These are phyloP conservation scores for Tholera decimalis DNA, from an alignment of 2,888 invertebrate genomes.

Conservation along the genomic window DNA sequence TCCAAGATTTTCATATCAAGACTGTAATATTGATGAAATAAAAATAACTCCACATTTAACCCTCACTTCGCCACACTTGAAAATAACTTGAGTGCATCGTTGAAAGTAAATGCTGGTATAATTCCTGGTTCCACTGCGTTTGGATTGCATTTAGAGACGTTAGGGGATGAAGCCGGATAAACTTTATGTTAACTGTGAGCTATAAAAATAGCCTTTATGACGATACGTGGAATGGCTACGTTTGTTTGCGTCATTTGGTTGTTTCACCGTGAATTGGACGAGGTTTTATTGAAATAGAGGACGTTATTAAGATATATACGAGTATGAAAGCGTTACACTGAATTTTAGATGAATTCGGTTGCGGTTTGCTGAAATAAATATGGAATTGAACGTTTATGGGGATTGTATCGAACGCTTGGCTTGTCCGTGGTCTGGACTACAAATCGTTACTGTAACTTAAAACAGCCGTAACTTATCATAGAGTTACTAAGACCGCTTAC, in stretches of 20 bases:
- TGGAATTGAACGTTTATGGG: slow-evolving; percentile 31
- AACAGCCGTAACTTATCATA: neutral
- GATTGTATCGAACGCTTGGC: slow-evolving; percentile 26
- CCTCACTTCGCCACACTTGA: slow-evolving; percentile 79
- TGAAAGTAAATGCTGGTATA: slow-evolving; percentile 89
- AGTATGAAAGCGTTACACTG: slow-evolving; percentile 49
- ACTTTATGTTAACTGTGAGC: slow-evolving; percentile 89
- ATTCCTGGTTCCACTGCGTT: slow-evolving; percentile 87
- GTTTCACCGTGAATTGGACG: slow-evolving; percentile 74
- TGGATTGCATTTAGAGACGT: slow-evolving; percentile 89
- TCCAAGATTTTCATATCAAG: slow-evolving; percentile 54
- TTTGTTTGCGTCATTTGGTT: slow-evolving; percentile 80
- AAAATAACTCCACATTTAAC: slow-evolving; percentile 84
- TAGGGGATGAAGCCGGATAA: slow-evolving; percentile 88
- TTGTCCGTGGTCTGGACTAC: slow-evolving; percentile 10
- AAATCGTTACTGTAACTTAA: slow-evolving; percentile 4
- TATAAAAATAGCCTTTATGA: slow-evolving; percentile 90
- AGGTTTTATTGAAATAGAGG: slow-evolving; percentile 68
- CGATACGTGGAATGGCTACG: slow-evolving; percentile 89
- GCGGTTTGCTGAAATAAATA: slow-evolving; percentile 44
- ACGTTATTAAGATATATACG: slow-evolving; percentile 59
- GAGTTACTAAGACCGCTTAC: neutral
- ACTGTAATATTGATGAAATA: slow-evolving; percentile 72
- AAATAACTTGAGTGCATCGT: slow-evolving; percentile 89
- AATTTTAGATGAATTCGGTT: slow-evolving; percentile 54